phyloP scores from a whole-genome alignment of 1,140 invertebrate genomes.

The Littorina saxatilis region DNA sequence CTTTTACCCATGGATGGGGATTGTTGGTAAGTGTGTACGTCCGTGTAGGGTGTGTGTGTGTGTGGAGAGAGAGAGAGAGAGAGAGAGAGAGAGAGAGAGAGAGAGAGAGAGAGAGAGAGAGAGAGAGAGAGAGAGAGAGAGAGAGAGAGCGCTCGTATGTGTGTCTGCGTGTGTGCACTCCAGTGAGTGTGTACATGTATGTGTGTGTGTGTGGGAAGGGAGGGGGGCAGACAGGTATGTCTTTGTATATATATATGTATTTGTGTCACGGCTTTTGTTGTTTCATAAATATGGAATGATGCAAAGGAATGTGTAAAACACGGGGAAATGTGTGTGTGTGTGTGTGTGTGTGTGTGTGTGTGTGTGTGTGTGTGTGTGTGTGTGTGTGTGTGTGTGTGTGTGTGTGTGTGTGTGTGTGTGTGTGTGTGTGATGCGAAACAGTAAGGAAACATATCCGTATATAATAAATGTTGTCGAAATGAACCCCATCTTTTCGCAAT shows the following conservation, averaged over 20 bases:
- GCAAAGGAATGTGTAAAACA: too few species aligned
- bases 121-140: too few species aligned
- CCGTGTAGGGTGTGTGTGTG: background rate
- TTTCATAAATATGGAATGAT: too few species aligned
- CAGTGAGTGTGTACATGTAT: background rate
- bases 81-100: too few species aligned
- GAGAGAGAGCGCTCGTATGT: background rate
- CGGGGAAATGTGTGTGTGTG: constrained; percentile 2
- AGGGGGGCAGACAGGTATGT: background rate
- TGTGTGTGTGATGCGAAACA: background rate
- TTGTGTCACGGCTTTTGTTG: background rate
- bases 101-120: too few species aligned
- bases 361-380: background rate
- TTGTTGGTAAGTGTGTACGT: constrained; percentile 62
- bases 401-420: constrained; percentile 19
- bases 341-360: background rate
- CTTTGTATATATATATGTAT: background rate
- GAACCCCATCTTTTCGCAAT: too few species aligned
- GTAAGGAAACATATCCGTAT: too few species aligned
- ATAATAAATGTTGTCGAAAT: too few species aligned
- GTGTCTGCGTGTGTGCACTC: background rate
- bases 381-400: constrained; percentile 11
- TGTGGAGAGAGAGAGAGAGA: too few species aligned
- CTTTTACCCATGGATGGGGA: constrained; percentile 71
- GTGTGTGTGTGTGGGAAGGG: background rate